Percentiles rank a stretch among this genome's conserved stretches.
Conservation (phyloP, 2,888 invertebrate species). For the Amphiduros pacificus region DNA sequence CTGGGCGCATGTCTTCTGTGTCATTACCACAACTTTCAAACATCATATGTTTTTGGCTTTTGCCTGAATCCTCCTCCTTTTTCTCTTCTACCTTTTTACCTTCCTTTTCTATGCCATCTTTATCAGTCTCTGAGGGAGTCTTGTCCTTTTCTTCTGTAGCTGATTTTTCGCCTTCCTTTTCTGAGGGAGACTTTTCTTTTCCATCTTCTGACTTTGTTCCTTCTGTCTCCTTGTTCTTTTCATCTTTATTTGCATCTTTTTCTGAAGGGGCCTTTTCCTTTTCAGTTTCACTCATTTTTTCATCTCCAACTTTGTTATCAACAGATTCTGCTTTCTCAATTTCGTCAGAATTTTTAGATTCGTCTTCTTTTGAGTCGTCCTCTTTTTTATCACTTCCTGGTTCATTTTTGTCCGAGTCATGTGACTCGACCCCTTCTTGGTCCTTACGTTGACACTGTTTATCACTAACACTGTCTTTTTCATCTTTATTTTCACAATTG, state of each 20-base stretch:
- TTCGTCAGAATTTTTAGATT: background rate
- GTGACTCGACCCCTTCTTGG: background rate
- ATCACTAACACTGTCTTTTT: background rate
- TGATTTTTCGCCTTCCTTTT: background rate
- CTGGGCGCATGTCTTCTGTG: slow-evolving; percentile 55
- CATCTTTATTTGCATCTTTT: background rate
- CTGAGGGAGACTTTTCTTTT: background rate
- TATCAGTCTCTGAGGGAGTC: background rate
- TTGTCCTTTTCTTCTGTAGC: background rate
- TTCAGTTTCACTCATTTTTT: background rate
- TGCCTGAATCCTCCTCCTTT: background rate
- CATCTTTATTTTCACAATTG: background rate
- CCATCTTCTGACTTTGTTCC: background rate
- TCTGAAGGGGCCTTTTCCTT: background rate
- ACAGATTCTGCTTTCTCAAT: background rate
- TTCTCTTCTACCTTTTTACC: background rate
- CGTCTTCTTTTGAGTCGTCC: background rate
- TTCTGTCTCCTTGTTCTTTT: background rate
- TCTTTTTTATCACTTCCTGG: background rate
- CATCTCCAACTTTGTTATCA: slow-evolving; percentile 1
- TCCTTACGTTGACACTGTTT: background rate
- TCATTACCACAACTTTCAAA: slow-evolving; percentile 14
- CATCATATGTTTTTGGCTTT: slow-evolving; percentile 4
- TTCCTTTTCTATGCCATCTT: background rate
- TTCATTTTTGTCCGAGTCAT: background rate